Base-by-base conservation (phyloP, 2,888 invertebrate genomes). In the Flexamia atlantica region DNA sequence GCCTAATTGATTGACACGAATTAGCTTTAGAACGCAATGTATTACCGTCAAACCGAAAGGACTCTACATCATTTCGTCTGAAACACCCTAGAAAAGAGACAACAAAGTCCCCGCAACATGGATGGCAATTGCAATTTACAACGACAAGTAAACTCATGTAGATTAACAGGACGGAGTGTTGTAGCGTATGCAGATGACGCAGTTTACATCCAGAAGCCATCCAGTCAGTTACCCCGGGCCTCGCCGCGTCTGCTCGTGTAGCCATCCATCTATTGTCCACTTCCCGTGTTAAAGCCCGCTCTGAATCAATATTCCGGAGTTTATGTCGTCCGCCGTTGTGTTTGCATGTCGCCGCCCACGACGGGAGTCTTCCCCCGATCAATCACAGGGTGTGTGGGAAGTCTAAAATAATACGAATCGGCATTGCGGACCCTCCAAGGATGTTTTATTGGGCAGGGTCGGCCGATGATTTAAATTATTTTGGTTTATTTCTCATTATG, bases 221-320 rank as follows among this genome's bases (percentile, higher is more conserved):
- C 30, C 64, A 30, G 64, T 64, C 30, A 64, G 64, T 64, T 64
- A 64, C 28, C 14, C 28, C 14, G 9, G 64, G 28, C 64, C 28
- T 30, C 20, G 53, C 14, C 30, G 64, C 64, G 64, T 30, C 64
- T 9, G 28, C 30, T 20, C 28, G 4, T 64, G 64, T 64, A 64
- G 30, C 28, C 64, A 64, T 64, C 30, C 64, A 64, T 64, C 64
- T 64, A 64, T 64, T 64, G 64, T 64, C 64, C 64, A 64, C 64
- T 1, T 30, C 64, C 14, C 64, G 64, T 64, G 64, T 64, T 64
- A 64, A 64, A 64, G 64, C 64, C 10, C 64, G 14, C 28, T 64
- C 64, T 14, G 64, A 64, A 64, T 64, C 64, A 64, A 64, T 64
- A 64, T 64, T 64, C 64, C 64, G 64, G 28, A 30, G 28, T 64